Conservation (phyloP, 2,113 vertebrate species). For the Engystomops pustulosus region DNA sequence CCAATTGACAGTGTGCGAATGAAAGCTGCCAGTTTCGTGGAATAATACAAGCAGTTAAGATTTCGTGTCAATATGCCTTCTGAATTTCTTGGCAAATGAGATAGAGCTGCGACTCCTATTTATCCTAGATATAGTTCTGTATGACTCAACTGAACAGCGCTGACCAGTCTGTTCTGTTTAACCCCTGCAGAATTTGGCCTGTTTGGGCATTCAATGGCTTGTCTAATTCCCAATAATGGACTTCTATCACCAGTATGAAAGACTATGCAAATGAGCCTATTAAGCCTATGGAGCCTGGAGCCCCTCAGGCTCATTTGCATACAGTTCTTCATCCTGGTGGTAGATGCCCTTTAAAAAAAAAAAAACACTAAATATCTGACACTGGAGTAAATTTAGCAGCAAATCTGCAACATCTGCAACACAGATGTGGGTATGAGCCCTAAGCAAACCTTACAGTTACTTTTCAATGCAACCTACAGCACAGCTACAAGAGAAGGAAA, state of each 20-base stretch:
- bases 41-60: slow-evolving; percentile 36
- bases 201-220: too few relatives aligned
- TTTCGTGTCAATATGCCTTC: slow-evolving; percentile 36
- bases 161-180: neutral
- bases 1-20: slow-evolving; percentile 28
- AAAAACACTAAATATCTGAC: too few relatives aligned
- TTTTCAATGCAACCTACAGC: neutral
- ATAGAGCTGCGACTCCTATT: slow-evolving; percentile 16
- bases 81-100: slow-evolving; percentile 31
- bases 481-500: neutral
- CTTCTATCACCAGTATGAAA: too few relatives aligned
- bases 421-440: too few relatives aligned
- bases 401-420: too few relatives aligned
- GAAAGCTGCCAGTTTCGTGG: slow-evolving; percentile 29
- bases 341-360: too few relatives aligned
- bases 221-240: too few relatives aligned
- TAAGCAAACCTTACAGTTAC: neutral
- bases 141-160: neutral
- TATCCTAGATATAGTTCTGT: slow-evolving; percentile 29
- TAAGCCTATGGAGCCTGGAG: too few relatives aligned
- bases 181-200: neutral
- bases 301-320: too few relatives aligned
- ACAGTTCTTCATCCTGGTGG: too few relatives aligned
- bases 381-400: too few relatives aligned
- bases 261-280: too few relatives aligned